Base-by-base conservation (phyloP, 2,888 invertebrate genomes). In the Eupithecia inturbata region DNA sequence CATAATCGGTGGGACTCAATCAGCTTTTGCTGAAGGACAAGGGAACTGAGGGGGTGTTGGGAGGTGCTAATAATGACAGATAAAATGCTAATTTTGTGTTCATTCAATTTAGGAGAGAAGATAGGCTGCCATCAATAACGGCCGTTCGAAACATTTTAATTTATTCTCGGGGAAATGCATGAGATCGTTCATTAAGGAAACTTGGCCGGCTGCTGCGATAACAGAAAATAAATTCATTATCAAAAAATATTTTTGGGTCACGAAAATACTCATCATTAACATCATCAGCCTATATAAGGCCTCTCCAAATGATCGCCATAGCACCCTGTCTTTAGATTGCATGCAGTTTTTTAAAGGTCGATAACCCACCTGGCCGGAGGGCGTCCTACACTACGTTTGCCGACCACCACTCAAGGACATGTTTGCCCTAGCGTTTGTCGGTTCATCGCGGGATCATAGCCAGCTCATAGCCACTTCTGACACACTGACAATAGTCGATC, bases 81-180 rank as follows among this genome's bases (percentile, higher is more conserved):
- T 93, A 94, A 94, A 93, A 93, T 94, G 94, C 91, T 91, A 94
- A 94, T 94, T 93, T 92, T 94, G 93, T 94, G 90, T 93, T 93
- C 92, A 90, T 94, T 94, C 92, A 91, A 94, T 94, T 93, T 90
- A 86, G 87, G 84, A 79, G 84, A 86, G 85, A 81, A 88, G 90
- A 90, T 90, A 88, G 87, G 87, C 84, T 74, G 81, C 78, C 80
- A 75, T 82, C 82, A 81, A 81, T 81, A 80, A 77, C 68, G 63
- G 74, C 67, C 68, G 77, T 72, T 76, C 70, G 75, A 78, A 79
- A 78, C 74, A 80, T 80, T 79, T 79, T 79, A 79, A 80, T 81
- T 77, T 77, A 78, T 80, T 79, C 80, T 69, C 67, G 69, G 70
- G 77, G 74, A 80, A 79, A 79, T 78, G 78, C 80, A 80, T 77